These are phyloP conservation scores for Drosophila kohkoa DNA, from an alignment of 1,140 invertebrate genomes.

Conservation along the genomic window DNA sequence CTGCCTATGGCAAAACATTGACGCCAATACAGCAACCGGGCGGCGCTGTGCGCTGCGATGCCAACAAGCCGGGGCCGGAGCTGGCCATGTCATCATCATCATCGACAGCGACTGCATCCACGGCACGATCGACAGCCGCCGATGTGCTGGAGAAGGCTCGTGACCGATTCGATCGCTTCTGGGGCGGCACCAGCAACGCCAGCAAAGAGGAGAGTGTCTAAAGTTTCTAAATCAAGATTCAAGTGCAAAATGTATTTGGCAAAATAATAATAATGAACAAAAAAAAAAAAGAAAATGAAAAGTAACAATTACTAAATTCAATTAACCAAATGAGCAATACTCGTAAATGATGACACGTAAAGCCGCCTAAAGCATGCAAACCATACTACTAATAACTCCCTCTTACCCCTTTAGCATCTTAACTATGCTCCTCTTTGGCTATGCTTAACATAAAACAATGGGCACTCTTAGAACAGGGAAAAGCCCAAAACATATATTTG, in stretches of 20 bases:
- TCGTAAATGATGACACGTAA: conserved; percentile 57
- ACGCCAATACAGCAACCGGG: conserved; percentile 67
- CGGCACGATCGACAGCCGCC: conserved; percentile 87
- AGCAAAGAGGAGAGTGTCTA: conserved; percentile 84
- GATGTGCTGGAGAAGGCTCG: conserved; percentile 93
- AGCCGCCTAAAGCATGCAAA: conserved; percentile 62
- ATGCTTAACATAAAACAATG: conserved; percentile 21
- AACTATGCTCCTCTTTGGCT: conserved; percentile 26
- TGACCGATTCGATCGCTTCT: conserved; percentile 94
- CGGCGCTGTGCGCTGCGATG: conserved; percentile 64
- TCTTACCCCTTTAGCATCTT: neutral
- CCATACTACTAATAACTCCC: conserved; percentile 30
- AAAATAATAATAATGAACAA: conserved; percentile 19
- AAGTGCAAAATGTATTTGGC: conserved; percentile 63
- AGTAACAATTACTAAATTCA: conserved; percentile 21
- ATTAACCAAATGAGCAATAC: conserved; percentile 28
- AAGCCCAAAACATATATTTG: neutral
- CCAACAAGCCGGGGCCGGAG: conserved; percentile 85
- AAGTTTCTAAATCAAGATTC: conserved; percentile 30
- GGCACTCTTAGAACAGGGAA: neutral
- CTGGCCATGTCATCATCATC: conserved; percentile 84
- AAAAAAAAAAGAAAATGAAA: conserved; percentile 3
- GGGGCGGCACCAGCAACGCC: conserved; percentile 87
- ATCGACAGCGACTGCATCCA: conserved; percentile 82
- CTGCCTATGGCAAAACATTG: conserved; percentile 69